Conservation (phyloP, 2,113 vertebrate species). For the Zeus faber region DNA sequence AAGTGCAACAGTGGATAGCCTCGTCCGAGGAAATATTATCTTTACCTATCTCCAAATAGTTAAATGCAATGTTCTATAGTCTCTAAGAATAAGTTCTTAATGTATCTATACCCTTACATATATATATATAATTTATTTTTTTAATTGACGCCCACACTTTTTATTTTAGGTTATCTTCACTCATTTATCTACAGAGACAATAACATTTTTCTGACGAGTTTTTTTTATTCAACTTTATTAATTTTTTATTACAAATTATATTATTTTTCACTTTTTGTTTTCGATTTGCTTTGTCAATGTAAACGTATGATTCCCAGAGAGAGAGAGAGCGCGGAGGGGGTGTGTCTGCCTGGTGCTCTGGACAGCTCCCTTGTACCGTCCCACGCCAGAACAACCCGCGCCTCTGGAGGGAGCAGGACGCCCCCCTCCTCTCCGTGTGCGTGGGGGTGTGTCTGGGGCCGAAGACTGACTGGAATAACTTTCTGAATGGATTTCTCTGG, state of each 20-base stretch:
- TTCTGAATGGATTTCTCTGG: background rate
- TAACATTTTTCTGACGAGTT: background rate
- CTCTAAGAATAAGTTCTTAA: too few relatives aligned
- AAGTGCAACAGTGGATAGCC: too few relatives aligned
- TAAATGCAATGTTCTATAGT: too few relatives aligned
- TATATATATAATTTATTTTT: too few relatives aligned
- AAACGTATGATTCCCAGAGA: background rate
- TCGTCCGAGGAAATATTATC: too few relatives aligned
- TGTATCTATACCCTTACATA: too few relatives aligned
- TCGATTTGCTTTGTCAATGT: too few relatives aligned
- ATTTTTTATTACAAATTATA: background rate
- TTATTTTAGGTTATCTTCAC: too few relatives aligned
- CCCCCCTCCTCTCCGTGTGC: conserved; percentile 1
- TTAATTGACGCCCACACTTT: too few relatives aligned
- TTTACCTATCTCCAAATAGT: too few relatives aligned
- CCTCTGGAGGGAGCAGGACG: conserved; percentile 17
- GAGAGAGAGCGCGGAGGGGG: conserved; percentile 5
- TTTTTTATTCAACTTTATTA: background rate
- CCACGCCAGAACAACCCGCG: background rate
- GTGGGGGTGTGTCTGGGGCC: background rate
- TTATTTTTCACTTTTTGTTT: too few relatives aligned
- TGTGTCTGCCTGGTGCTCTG: background rate
- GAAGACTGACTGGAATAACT: background rate
- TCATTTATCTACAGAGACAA: too few relatives aligned
- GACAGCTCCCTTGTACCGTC: conserved; percentile 28